phyloP scores from a whole-genome alignment of 1,140 invertebrate species.

The Pogonomyrmex barbatus region DNA sequence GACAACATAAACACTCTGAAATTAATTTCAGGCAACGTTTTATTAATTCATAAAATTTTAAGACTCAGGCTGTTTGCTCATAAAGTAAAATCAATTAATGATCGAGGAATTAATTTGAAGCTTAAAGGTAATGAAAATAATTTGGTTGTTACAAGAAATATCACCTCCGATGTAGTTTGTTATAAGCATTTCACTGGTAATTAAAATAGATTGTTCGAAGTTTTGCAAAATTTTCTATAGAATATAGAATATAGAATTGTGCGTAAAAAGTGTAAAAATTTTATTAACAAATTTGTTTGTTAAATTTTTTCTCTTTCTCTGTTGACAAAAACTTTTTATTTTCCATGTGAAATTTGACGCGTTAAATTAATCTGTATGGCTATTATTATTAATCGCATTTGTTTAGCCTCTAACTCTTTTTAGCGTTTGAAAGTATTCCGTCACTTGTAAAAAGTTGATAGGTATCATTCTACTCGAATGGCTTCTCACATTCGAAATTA shows the following conservation, averaged over 20 bases:
- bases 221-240: not conserved
- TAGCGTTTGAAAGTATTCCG: not conserved
- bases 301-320: not conserved
- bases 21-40: constrained; percentile 11
- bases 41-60: not conserved
- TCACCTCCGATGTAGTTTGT: not conserved
- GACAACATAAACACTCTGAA: constrained; percentile 2
- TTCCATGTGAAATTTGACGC: not conserved
- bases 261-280: not conserved
- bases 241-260: not conserved
- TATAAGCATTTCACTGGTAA: not conserved
- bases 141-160: constrained; percentile 11
- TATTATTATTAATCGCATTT: not conserved
- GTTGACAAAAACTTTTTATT: not conserved
- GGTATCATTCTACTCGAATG: constrained; percentile 4
- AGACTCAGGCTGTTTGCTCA: not conserved
- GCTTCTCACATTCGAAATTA: constrained; percentile 30
- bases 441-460: constrained; percentile 19
- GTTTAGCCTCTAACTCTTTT: not conserved
- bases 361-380: not conserved
- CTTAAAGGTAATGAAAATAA: not conserved
- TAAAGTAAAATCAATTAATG: not conserved
- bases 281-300: not conserved
- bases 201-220: not conserved
- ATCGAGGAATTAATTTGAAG: constrained; percentile 16